Base-by-base conservation (phyloP, 2,797 vertebrate genomes). In the Acanthornis magna region DNA sequence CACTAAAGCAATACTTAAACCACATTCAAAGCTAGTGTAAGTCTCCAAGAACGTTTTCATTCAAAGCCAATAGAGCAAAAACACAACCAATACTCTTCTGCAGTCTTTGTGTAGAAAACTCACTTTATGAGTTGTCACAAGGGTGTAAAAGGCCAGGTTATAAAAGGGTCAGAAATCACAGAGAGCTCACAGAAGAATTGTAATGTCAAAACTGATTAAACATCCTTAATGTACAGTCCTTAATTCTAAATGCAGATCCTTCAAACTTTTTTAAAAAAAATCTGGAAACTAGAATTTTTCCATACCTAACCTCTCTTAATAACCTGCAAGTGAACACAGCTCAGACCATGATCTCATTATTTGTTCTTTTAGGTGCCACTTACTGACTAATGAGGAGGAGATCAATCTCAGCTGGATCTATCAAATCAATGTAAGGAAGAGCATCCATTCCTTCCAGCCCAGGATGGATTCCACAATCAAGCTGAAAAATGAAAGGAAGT, bases 391-490 rank as follows among this genome's bases (percentile, higher is more conserved):
- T 99, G 61, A 99, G 98, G 20, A 99, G 98, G 26, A 99, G 98
- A 97, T 99, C 99, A 27, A 99, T 99, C 97, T 99, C 99, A 32
- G 99, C 99, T 20, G 99, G 99, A 89, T 99, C 99, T 61, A 99
- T 99, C 97, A 99, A 97, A 95, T 99, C 99, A 67, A 99, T 99
- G 80, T 99, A 99, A 10, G 99, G 99, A 91, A 99, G 98, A 9
- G 99, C 99, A 65, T 99, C 99, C 99, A 99, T 99, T 85, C 99
- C 99, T 96, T 99, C 99, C 74, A 99, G 97, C 27, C 99, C 99
- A 58, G 99, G 99, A 87, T 99, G 99, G 96, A 99, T 99, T 85
- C 99, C 99, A 96, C 99, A 99, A 85, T 99, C 99, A 96, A 99
- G 96, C 99, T 99, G 85, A 74, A 95, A 93, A 92, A 84, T 32